Evolutionary conservation across 2,113 vertebrate species (phyloP), one percentile per base, ranked within the genome.

Genomic region (Opisthocomus hoazin): DNA sequence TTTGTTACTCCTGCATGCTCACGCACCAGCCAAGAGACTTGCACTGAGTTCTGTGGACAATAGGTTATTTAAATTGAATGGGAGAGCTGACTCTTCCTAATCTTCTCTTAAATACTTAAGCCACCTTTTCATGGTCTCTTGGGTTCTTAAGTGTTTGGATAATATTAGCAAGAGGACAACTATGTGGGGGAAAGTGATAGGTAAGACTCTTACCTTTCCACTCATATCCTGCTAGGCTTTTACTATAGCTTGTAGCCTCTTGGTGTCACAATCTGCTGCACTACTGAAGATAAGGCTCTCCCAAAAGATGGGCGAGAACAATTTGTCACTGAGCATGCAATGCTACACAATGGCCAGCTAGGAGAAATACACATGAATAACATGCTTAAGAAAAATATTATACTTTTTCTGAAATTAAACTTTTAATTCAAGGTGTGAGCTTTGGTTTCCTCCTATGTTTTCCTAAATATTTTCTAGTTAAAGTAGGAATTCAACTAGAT

Each of bases 111-210:
- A 60, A 19, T 1, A 5, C 5, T 16, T 73, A 51, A 43, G 7
- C 51, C 2, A 15, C 3, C 1, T 68, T 50, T 82, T 51, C 7
- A 16, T 1, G 1, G 18, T 7, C 18, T 61, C 15, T 84, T 29
- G 14, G 3, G 6, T 79, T 56, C 5, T 34, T 34, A 34, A 74
- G 11, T 27, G 13, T 43, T 88, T 73, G 15, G 7, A 6, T 54
- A 68, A 23, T 12, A 6, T 5, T 21, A 23, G 29, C 7, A 43
- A 66, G 46, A 57, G 11, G 36, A 7, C 30, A 63, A 10, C 32
- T 46, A 20, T 0, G 0, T 27, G 3, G 29, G 18, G 24, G 34
- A 14, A 58, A 69, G 37, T 3, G 11, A 22, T 30, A 41, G 70
- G 22, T 16, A 58, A 15, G 15, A 16, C 37, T 70, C 7, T 37